phyloP scores from a whole-genome alignment of 53 echinoderm and acorn worm genomes.

The Paracentrotus lividus region DNA sequence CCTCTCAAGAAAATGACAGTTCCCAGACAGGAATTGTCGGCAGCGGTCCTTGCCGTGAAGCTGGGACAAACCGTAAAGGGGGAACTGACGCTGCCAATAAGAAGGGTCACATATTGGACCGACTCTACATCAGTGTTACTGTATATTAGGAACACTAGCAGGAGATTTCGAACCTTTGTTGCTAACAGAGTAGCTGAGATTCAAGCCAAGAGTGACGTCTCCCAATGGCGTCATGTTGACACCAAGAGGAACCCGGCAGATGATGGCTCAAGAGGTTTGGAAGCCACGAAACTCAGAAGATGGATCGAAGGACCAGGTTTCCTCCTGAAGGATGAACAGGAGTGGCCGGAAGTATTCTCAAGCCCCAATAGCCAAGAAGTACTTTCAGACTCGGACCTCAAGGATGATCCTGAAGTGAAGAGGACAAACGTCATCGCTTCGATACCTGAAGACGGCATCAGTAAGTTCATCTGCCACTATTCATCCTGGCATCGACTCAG shows the following conservation, averaged over 20 bases:
- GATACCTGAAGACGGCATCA: background rate
- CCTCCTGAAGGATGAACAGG: constrained; percentile 47
- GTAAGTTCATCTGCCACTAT: too few species aligned
- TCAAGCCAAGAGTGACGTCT: constrained; percentile 41
- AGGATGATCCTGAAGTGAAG: background rate
- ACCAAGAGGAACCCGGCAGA: constrained; percentile 77
- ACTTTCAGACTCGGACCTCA: background rate
- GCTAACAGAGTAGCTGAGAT: constrained; percentile 66
- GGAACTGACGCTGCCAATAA: constrained; percentile 26
- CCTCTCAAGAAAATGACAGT: constrained; percentile 73
- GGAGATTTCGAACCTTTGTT: constrained; percentile 80
- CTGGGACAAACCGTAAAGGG: background rate
- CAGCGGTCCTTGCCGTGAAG: constrained; percentile 66
- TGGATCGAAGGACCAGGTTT: constrained; percentile 75
- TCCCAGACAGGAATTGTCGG: constrained; percentile 73
- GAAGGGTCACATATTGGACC: constrained; percentile 68
- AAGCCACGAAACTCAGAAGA: constrained; percentile 34
- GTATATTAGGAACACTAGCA: constrained; percentile 56
- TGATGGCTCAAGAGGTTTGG: constrained; percentile 75
- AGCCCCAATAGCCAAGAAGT: constrained; percentile 5
- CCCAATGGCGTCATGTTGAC: constrained; percentile 78
- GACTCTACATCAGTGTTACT: constrained; percentile 75
- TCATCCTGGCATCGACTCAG: background rate
- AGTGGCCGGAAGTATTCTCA: constrained; percentile 8
- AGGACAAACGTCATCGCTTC: background rate